Percentiles rank a stretch among this genome's conserved stretches.
Evolutionary conservation across 2,888 invertebrate genomes (phyloP).

Genomic region (Pristionchus entomophagus): DNA sequence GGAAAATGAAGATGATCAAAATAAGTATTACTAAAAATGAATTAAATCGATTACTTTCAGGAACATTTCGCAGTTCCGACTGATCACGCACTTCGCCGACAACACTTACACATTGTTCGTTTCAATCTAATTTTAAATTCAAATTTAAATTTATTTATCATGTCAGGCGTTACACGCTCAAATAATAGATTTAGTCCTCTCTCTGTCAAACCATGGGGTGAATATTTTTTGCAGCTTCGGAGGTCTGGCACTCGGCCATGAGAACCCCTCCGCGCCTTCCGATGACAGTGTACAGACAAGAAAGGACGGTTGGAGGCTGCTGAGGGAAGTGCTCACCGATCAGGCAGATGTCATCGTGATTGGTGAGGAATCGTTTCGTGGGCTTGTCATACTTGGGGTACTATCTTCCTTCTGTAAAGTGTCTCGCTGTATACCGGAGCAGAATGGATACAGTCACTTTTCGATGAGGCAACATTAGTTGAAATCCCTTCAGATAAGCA

Average conservation of each 20-base stretch:
- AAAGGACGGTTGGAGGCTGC: conserved; percentile 57
- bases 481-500: background rate
- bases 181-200: too few species aligned
- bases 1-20: background rate
- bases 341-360: background rate
- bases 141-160: background rate
- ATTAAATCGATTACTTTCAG: conserved; percentile 13
- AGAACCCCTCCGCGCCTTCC: conserved; percentile 51
- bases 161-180: background rate
- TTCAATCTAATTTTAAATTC: too few species aligned
- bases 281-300: conserved; percentile 48
- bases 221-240: conserved; percentile 54
- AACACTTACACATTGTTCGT: too few species aligned
- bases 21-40: background rate
- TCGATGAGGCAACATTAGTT: too few species aligned
- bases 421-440: too few species aligned
- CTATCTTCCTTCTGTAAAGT: too few species aligned
- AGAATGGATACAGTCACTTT: too few species aligned
- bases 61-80: conserved; percentile 68
- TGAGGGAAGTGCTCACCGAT: background rate
- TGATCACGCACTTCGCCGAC: conserved; percentile 26
- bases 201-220: too few species aligned
- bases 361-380: background rate
- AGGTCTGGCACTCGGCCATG: conserved; percentile 64
- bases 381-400: too few species aligned